A percentile compares a stretch with the other conserved stretches of the same genome.
phyloP scores from a whole-genome alignment of 1,140 invertebrate species.

The Arion vulgaris region DNA sequence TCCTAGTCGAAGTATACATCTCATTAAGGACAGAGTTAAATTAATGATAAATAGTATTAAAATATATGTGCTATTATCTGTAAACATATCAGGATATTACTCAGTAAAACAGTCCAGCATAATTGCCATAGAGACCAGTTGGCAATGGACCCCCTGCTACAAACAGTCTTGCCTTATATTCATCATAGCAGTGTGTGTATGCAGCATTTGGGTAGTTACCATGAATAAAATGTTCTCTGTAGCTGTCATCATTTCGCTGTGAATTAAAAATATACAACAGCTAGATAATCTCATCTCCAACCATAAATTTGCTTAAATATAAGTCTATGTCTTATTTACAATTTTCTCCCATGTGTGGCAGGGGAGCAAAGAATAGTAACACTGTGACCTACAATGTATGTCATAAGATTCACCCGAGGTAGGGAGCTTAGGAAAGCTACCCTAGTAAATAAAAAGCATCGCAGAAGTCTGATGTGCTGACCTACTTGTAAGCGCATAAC shows the following conservation, averaged over 20 bases:
- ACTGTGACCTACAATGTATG: no score
- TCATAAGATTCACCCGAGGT: no score
- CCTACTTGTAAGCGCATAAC: no score
- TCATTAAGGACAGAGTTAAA: background rate
- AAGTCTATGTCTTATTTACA: no score
- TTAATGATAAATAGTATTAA: background rate
- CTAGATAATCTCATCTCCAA: no score
- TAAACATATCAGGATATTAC: background rate
- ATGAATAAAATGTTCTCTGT: conserved; percentile 66
- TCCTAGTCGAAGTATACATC: no score
- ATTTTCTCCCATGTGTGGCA: no score
- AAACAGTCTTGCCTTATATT: conserved; percentile 90
- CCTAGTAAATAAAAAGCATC: no score
- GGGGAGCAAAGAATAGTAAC: no score
- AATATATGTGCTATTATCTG: background rate
- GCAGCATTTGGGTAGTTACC: conserved; percentile 80
- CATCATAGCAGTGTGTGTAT: conserved; percentile 96
- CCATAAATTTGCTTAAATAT: no score
- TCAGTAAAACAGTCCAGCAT: conserved; percentile 78
- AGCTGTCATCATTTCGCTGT: conserved; percentile 69
- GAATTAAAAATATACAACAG: background rate
- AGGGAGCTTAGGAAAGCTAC: no score
- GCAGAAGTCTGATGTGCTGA: no score
- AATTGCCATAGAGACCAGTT: conserved; percentile 90
- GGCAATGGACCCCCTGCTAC: conserved; percentile 94